These are phyloP conservation scores for Tetraodon nigroviridis DNA, from an alignment of 2,113 vertebrate species.

Conservation along the genomic window DNA sequence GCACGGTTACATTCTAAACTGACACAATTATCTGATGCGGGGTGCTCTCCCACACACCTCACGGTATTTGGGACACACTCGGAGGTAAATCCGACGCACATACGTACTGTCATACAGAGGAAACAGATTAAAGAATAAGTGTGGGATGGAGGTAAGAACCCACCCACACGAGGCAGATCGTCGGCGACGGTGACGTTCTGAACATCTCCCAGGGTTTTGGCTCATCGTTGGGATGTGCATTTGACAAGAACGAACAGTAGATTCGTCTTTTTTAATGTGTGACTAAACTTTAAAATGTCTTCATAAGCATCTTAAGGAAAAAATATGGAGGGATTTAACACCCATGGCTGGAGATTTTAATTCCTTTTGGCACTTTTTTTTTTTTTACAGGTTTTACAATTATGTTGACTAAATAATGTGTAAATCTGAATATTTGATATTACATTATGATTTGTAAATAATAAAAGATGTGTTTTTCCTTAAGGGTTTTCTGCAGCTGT, in stretches of 20 bases:
- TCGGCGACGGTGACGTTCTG: neutral
- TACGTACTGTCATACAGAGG: neutral
- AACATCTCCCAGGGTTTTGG: too few species aligned
- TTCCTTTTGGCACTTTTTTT: too few species aligned
- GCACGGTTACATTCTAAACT: conserved; percentile 1
- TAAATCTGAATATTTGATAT: too few species aligned
- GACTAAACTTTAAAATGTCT: neutral
- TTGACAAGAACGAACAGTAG: too few species aligned
- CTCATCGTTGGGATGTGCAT: too few species aligned
- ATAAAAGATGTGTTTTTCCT: neutral
- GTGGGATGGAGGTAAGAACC: neutral
- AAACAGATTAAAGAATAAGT: conserved; percentile 5
- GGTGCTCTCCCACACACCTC: conserved; percentile 32
- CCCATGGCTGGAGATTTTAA: too few species aligned
- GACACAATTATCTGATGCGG: conserved; percentile 13
- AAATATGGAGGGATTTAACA: neutral
- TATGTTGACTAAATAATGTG: too few species aligned
- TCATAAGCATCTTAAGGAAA: neutral
- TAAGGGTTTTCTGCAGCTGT: conserved; percentile 15
- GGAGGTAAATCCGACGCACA: conserved; percentile 20
- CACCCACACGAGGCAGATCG: neutral
- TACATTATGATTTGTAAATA: too few species aligned
- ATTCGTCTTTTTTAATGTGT: too few species aligned
- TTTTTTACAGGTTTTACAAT: too few species aligned
- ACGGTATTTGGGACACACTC: conserved; percentile 36